Percentiles rank a stretch among this genome's conserved stretches.
These are phyloP conservation scores for Belgica antarctica DNA, from an alignment of 2,888 invertebrate genomes.

Conservation along the genomic window DNA sequence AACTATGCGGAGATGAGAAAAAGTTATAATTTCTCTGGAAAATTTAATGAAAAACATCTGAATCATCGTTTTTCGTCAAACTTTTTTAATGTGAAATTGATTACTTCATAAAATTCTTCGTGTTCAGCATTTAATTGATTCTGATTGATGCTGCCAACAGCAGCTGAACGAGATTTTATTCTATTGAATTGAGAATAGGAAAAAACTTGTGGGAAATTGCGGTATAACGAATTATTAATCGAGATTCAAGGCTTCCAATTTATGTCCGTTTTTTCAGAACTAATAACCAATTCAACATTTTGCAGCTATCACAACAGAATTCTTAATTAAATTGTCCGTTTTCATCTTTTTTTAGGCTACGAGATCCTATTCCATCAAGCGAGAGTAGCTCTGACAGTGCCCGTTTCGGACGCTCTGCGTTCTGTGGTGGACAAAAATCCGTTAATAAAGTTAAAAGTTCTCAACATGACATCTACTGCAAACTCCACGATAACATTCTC, in stretches of 20 bases:
- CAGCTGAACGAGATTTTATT: too few species aligned
- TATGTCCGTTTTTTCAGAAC: too few species aligned
- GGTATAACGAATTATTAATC: too few species aligned
- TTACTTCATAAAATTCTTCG: not conserved
- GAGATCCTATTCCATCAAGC: slow-evolving; percentile 22
- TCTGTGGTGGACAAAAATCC: slow-evolving; percentile 29
- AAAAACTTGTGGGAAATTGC: too few species aligned
- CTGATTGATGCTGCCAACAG: not conserved
- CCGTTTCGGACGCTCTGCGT: not conserved
- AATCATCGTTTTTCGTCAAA: not conserved
- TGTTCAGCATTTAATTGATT: not conserved
- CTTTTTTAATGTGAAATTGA: not conserved
- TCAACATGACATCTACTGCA: slow-evolving; percentile 14
- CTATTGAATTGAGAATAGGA: too few species aligned
- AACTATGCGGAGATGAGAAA: not conserved
- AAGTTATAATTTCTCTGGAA: not conserved
- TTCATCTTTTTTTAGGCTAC: slow-evolving; percentile 3
- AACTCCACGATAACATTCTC: not conserved
- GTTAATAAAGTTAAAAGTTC: slow-evolving; percentile 28
- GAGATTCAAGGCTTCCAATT: too few species aligned
- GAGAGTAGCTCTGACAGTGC: slow-evolving; percentile 17
- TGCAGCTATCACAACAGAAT: not conserved
- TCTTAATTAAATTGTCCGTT: not conserved
- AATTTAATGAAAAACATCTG: slow-evolving; percentile 10
- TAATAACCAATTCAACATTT: too few species aligned